Evolutionary conservation across 2,888 invertebrate genomes (phyloP).

Genomic region (Parnassius smintheus): DNA sequence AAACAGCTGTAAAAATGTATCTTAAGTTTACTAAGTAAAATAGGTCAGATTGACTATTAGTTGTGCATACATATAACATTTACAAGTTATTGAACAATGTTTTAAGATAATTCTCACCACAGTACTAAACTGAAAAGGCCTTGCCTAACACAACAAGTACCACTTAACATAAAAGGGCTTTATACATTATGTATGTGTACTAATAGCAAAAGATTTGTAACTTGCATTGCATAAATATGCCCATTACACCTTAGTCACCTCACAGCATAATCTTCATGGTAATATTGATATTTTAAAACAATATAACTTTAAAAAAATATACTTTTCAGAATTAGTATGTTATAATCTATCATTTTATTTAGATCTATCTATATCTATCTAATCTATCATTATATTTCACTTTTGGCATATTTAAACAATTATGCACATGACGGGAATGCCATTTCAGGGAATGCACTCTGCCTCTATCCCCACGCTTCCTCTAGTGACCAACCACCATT

Average conservation of each 20-base stretch:
- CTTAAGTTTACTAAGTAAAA: no score
- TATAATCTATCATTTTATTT: no score
- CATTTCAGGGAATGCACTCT: no score
- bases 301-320: no score
- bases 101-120: not conserved
- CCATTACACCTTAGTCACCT: constrained; percentile 10
- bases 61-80: not conserved
- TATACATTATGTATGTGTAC: constrained; percentile 25
- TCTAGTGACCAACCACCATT: no score
- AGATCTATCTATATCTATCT: no score
- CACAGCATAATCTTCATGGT: not conserved
- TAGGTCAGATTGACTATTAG: not conserved
- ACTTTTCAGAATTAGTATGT: no score
- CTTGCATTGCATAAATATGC: constrained; percentile 20
- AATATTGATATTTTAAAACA: no score
- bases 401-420: no score
- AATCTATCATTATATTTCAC: no score
- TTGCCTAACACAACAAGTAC: constrained; percentile 13
- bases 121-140: constrained; percentile 16
- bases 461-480: no score
- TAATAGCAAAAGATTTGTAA: constrained; percentile 16
- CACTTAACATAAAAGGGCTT: constrained; percentile 23
- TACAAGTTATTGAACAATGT: constrained; percentile 1
- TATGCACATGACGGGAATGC: no score
- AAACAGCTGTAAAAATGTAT: not conserved